Evolutionary conservation across 2,888 invertebrate species (phyloP).

Genomic region (Dryocosmus kuriphilus): DNA sequence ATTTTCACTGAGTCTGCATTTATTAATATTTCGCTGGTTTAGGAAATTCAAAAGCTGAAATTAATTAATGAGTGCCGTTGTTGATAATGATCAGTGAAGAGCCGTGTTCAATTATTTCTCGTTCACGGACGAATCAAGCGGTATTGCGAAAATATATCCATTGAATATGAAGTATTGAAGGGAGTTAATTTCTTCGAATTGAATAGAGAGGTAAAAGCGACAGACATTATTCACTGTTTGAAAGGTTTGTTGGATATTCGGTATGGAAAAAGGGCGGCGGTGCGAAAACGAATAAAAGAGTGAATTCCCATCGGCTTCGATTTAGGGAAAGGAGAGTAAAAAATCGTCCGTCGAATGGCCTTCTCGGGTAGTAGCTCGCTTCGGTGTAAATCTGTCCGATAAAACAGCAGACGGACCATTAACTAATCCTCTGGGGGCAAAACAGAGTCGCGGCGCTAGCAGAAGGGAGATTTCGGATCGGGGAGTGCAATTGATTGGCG

Average conservation of each 20-base stretch:
- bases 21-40: slow-evolving; percentile 24
- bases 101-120: slow-evolving; percentile 25
- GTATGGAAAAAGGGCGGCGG: not conserved
- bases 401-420: slow-evolving; percentile 75
- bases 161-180: not conserved
- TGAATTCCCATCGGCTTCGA: not conserved
- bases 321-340: slow-evolving; percentile 20
- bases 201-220: not conserved
- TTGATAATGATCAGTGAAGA: slow-evolving; percentile 21
- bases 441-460: slow-evolving; percentile 64
- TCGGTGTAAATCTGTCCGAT: slow-evolving; percentile 74
- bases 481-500: slow-evolving; percentile 75
- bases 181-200: not conserved
- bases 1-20: slow-evolving; percentile 3
- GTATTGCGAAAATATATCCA: not conserved
- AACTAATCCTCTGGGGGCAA: slow-evolving; percentile 74
- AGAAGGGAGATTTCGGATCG: slow-evolving; percentile 68
- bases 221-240: not conserved
- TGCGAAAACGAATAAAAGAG: not conserved
- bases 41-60: not conserved
- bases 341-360: slow-evolving; percentile 4
- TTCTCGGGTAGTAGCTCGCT: slow-evolving; percentile 46
- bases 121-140: slow-evolving; percentile 5
- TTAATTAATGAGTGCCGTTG: slow-evolving; percentile 30
- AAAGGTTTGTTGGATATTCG: not conserved